Base-by-base conservation (phyloP, 2,888 invertebrate species). In the Axea sp. region DNA sequence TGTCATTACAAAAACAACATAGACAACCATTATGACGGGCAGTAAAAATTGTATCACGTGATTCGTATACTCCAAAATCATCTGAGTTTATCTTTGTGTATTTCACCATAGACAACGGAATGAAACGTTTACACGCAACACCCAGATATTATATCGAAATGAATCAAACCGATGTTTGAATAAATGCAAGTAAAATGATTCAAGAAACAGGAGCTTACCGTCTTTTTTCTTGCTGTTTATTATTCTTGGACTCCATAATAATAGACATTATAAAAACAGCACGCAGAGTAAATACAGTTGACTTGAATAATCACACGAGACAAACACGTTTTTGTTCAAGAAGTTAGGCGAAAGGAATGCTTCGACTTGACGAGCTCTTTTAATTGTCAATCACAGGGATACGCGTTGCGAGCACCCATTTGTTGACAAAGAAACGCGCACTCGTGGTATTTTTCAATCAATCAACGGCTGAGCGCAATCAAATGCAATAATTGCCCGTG, bases 1-100 rank as follows among this genome's bases (percentile, higher is more conserved):
- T 24, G 4, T 3, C 24, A 24, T 24, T 1, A 6, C 7, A 19
- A 19, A 19, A 2, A 19, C 4, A 19, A 19, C 24, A 24, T 31
- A n/a, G n/a, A 4, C 31, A 31, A 12, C 5, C 8, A 19, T 9
- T 8, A 9, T 19, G 9, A 19, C 9, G n/a, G 9, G 5, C 9
- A 37, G 17, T 7, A 37, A 59, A 60, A 60, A 60, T 39, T 3
- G 8, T 30, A 17, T 62, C 62, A 62, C 49, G 62, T 62, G 62
- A 39, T 45, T 15, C 22, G 30, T 6, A 3, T 31, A 33, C 49
- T 51, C 8, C 5, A 6, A 28, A 39, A 39, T 53, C 53, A 28
- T 30, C 12, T 37, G 22, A 35, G 17, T 22, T 15, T 2, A 8
- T 28, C 8, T 15, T 5, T 28, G 2, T 8, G 2, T 28, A 2